Evolutionary conservation across 2,797 vertebrate genomes (phyloP).

Genomic region (Huso huso): DNA sequence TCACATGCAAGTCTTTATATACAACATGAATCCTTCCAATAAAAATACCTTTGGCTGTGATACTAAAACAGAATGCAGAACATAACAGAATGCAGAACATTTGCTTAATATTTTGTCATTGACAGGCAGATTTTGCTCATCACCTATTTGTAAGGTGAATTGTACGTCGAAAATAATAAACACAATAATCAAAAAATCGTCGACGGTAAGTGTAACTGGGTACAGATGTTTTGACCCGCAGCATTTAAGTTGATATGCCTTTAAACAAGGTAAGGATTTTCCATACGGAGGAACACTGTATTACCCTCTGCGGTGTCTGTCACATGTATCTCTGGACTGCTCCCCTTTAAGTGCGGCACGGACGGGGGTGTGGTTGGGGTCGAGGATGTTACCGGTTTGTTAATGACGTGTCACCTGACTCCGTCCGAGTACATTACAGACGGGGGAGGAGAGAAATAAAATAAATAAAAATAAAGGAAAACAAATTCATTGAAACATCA

Average conservation of each 20-base stretch:
- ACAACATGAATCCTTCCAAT: too few species aligned
- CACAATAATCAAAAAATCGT: too few species aligned
- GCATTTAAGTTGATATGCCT: background rate
- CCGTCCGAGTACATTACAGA: conserved; percentile 22
- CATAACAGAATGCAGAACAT: too few species aligned
- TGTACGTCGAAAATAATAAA: too few species aligned
- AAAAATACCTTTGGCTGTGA: too few species aligned
- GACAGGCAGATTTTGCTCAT: too few species aligned
- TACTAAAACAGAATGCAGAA: too few species aligned
- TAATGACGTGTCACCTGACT: conserved; percentile 64
- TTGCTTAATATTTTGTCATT: too few species aligned
- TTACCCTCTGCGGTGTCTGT: background rate
- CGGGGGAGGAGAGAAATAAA: conserved; percentile 38
- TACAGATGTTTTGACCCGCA: too few species aligned
- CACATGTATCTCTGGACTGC: background rate
- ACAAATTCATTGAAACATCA: conserved; percentile 26
- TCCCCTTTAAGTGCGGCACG: conserved; percentile 37
- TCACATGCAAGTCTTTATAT: too few species aligned
- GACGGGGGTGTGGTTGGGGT: conserved; percentile 15
- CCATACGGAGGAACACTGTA: background rate
- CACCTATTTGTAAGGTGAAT: too few species aligned
- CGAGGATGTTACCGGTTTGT: conserved; percentile 40
- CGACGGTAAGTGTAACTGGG: too few species aligned
- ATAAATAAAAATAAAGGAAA: conserved; percentile 40
- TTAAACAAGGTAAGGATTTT: background rate